These are phyloP conservation scores for Porites australiensis DNA, from an alignment of 64 coral and sea anemone species.

Conservation along the genomic window DNA sequence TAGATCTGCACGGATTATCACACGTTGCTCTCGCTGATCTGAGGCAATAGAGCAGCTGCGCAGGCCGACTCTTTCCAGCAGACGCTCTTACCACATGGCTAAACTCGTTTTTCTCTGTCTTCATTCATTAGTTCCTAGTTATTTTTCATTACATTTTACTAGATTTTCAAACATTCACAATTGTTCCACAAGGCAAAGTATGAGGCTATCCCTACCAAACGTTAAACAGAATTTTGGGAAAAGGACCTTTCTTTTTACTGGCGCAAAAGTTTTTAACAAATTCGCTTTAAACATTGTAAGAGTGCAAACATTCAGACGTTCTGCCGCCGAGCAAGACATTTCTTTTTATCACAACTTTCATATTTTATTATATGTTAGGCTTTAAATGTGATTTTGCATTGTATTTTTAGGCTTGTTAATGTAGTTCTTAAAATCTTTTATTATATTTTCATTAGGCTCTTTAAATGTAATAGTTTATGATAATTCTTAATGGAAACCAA, in stretches of 20 bases:
- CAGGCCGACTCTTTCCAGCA: neutral
- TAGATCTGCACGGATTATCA: neutral
- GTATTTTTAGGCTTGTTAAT: too few relatives aligned
- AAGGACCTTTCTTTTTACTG: too few relatives aligned
- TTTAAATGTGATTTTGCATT: neutral
- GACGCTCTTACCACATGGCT: conserved; percentile 25
- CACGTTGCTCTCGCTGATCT: neutral
- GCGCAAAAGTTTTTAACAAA: neutral
- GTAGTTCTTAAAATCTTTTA: too few relatives aligned
- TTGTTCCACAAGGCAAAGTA: neutral
- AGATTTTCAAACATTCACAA: neutral
- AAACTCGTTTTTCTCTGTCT: conserved; percentile 22
- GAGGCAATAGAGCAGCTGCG: too few relatives aligned
- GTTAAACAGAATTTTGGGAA: too few relatives aligned
- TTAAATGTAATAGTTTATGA: too few relatives aligned
- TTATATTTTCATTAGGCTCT: too few relatives aligned
- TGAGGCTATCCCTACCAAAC: too few relatives aligned
- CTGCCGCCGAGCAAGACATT: neutral
- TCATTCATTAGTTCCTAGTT: neutral
- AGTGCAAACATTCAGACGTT: neutral
- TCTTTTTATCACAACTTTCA: neutral
- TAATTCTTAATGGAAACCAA: too few relatives aligned
- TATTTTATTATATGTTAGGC: neutral
- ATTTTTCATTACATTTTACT: conserved; percentile 6
- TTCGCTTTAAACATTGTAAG: neutral